These are phyloP conservation scores for Botia almorhae DNA, from an alignment of 2,797 vertebrate species.

Conservation along the genomic window DNA sequence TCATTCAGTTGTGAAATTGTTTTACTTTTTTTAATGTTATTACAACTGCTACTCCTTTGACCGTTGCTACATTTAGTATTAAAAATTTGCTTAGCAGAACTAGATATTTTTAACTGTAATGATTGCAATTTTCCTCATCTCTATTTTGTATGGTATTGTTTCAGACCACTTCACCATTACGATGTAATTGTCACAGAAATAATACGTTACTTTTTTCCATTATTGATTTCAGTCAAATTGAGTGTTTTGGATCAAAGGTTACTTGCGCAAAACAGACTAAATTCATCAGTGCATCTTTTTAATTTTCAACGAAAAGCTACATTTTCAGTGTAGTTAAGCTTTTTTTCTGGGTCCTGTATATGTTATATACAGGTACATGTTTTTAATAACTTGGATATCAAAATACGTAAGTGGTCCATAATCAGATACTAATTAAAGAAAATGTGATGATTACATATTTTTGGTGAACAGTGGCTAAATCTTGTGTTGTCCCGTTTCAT, in stretches of 20 bases:
- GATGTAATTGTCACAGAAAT: slow-evolving; percentile 75
- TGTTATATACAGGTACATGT: slow-evolving; percentile 40
- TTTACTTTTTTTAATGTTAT: slow-evolving; percentile 82
- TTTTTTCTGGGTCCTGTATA: slow-evolving; percentile 46
- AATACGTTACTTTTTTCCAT: slow-evolving; percentile 70
- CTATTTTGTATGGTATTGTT: slow-evolving; percentile 81
- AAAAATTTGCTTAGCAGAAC: slow-evolving; percentile 81
- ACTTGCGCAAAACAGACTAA: slow-evolving; percentile 77
- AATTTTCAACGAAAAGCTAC: slow-evolving; percentile 66
- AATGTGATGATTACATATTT: slow-evolving; percentile 62
- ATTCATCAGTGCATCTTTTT: slow-evolving; percentile 68
- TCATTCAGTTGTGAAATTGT: slow-evolving; percentile 80
- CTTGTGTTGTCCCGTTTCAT: slow-evolving; percentile 57
- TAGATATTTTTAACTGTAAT: slow-evolving; percentile 84
- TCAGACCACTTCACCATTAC: slow-evolving; percentile 81
- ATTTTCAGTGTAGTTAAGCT: slow-evolving; percentile 44
- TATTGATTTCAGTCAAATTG: slow-evolving; percentile 54
- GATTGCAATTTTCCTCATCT: slow-evolving; percentile 82
- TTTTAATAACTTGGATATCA: slow-evolving; percentile 40
- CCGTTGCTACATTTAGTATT: slow-evolving; percentile 84
- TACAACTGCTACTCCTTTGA: slow-evolving; percentile 83
- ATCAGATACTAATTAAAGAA: slow-evolving; percentile 57
- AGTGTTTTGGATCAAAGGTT: slow-evolving; percentile 21
- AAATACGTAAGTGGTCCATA: slow-evolving; percentile 55
- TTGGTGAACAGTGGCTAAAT: slow-evolving; percentile 65